Conservation (phyloP, 2,113 vertebrate genomes). For the Chauna torquata region DNA sequence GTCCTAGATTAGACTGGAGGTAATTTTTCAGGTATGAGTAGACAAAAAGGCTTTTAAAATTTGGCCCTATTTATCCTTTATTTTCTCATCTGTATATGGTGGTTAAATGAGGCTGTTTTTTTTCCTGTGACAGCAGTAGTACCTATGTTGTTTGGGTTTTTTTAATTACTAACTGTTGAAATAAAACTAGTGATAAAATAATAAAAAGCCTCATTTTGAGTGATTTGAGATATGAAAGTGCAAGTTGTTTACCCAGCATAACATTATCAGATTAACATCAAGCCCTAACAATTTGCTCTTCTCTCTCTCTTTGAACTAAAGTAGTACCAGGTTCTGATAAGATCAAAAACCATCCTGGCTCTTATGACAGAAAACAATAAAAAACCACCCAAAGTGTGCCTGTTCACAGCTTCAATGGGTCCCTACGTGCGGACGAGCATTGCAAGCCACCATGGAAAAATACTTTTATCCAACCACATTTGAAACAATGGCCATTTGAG, state of each 20-base stretch:
- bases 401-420: rapidly evolving
- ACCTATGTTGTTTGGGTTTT: not conserved
- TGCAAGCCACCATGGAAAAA: not conserved
- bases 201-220: not conserved
- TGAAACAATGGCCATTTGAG: not conserved
- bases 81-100: not conserved
- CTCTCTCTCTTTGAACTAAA: not conserved
- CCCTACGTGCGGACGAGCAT: rapidly evolving
- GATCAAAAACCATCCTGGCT: not conserved
- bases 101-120: not conserved
- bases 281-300: not conserved
- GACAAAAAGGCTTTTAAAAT: not conserved
- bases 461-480: not conserved
- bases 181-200: not conserved
- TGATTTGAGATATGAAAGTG: not conserved
- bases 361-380: not conserved
- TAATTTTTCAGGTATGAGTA: not conserved
- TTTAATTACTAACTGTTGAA: not conserved
- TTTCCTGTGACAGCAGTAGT: not conserved
- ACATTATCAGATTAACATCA: not conserved
- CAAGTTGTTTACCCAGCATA: not conserved
- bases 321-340: not conserved
- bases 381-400: rapidly evolving
- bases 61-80: not conserved
- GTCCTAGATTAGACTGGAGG: not conserved